Evolutionary conservation across 2,888 invertebrate species (phyloP).

Genomic region (Chirona hameri): DNA sequence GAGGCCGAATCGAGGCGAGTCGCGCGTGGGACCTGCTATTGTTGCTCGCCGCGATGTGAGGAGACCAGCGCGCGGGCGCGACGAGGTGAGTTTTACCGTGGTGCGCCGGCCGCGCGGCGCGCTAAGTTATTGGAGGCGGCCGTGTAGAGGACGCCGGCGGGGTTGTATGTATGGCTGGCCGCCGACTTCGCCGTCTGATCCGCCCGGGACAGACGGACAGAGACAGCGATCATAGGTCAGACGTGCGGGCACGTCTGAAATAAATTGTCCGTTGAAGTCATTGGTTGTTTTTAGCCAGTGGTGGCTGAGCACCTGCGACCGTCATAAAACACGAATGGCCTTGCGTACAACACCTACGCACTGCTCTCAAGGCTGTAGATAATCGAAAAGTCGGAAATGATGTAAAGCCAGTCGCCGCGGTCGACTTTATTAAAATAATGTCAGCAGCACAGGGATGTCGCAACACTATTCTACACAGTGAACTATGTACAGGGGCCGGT

Average conservation of each 20-base stretch:
- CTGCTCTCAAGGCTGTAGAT: too few relatives aligned
- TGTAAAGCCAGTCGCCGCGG: too few relatives aligned
- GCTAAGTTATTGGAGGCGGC: neutral
- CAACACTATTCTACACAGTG: neutral
- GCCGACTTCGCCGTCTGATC: too few relatives aligned
- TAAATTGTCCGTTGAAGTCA: neutral
- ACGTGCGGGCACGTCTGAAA: neutral
- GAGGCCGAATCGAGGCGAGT: too few relatives aligned
- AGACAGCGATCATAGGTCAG: neutral
- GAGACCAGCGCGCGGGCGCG: neutral
- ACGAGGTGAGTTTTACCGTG: neutral
- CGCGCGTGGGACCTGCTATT: neutral
- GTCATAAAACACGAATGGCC: too few relatives aligned
- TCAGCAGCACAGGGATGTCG: neutral
- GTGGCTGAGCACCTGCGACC: too few relatives aligned
- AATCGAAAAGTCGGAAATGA: too few relatives aligned
- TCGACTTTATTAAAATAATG: conserved; percentile 1
- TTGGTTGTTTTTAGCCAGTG: too few relatives aligned
- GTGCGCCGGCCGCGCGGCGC: neutral
- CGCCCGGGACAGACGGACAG: too few relatives aligned
- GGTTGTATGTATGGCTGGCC: too few relatives aligned
- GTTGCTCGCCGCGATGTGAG: neutral
- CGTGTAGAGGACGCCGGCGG: neutral
- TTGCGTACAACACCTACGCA: too few relatives aligned
- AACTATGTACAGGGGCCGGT: neutral